Base-by-base conservation (phyloP, 2,888 invertebrate species). In the Drepanosiphum platanoidis region DNA sequence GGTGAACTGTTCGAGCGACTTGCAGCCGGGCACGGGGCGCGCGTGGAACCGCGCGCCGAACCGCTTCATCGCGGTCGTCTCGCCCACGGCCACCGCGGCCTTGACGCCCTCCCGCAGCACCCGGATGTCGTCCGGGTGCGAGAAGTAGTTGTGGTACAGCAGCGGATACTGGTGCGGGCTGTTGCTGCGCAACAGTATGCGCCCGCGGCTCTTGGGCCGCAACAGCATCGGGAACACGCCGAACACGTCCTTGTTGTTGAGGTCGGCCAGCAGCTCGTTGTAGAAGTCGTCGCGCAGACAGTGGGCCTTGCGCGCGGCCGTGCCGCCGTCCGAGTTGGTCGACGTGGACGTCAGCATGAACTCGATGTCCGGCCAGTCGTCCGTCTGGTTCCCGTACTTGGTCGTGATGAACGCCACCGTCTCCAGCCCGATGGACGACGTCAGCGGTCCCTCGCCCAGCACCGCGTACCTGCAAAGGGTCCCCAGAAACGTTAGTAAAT, bases 301-400 rank as follows among this genome's bases (percentile, higher is more conserved):
- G 88, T 96, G 96, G 0, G 96, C 96, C 66, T 91, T 92, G 88
- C 94, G 95, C 0, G 94, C 89, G 22, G 89, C 90, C 0, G 93
- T 92, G 0, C 96, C 96, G n/a, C 95, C 96, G 88, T 96, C 96
- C 0, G 95, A 95, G 77, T 93, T 93, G 0, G 95, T 94, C 0
- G 95, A 94, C 0, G 94, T 93, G 39, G 96, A 94, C 0, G 95
- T 94, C 90, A 96, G 91, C 95, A 97, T 96, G 88, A 96, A 95
- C 89, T 96, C 96, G 87, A 97, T 95, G 89, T 97, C 97, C 0
- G 97, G 96, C 95, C 96, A 96, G 89, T 97, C 96, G 86, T 96
- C 95, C 0, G 94, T 92, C 82, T 93, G 91, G 89, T 96, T 97
- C 0, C 95, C 95, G 89, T 96, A 96, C 90, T 96, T 96, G 0